These are phyloP conservation scores for Ceratotherium simum DNA, from an alignment of 2,113 vertebrate species.

Conservation along the genomic window DNA sequence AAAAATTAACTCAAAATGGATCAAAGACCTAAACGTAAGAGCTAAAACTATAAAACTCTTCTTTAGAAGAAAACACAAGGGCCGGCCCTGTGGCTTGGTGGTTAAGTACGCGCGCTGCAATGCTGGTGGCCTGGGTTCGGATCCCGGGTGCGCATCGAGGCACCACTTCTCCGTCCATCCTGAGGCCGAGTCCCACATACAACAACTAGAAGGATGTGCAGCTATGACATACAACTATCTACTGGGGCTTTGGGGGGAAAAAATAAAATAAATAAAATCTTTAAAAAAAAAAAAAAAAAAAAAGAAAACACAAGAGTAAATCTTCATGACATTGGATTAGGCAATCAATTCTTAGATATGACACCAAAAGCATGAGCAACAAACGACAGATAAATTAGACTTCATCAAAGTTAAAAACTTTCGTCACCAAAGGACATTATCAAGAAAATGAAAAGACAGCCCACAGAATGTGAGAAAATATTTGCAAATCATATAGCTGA, in stretches of 20 bases:
- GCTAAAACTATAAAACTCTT: not conserved
- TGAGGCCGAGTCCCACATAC: too few relatives aligned
- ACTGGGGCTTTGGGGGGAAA: too few relatives aligned
- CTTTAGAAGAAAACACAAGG: not conserved
- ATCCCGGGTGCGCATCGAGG: too few relatives aligned
- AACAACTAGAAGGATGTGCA: too few relatives aligned
- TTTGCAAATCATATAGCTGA: not conserved
- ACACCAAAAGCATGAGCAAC: not conserved
- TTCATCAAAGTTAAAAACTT: not conserved
- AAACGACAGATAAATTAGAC: not conserved
- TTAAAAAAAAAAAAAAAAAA: conserved; percentile 19
- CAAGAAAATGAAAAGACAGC: not conserved
- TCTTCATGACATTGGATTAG: not conserved
- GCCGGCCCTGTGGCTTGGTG: too few relatives aligned
- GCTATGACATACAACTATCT: too few relatives aligned
- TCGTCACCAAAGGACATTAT: not conserved
- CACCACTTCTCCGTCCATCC: too few relatives aligned
- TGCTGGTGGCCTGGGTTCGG: too few relatives aligned
- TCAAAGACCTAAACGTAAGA: not conserved
- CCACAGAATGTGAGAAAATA: not conserved
- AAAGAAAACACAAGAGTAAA: not conserved
- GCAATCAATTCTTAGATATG: not conserved
- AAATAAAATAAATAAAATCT: too few relatives aligned
- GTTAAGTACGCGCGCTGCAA: too few relatives aligned
- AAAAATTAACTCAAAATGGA: not conserved